A percentile compares a stretch with the other conserved stretches of the same genome.
These are phyloP conservation scores for Aethes cnicana DNA, from an alignment of 2,888 invertebrate species.

Conservation along the genomic window DNA sequence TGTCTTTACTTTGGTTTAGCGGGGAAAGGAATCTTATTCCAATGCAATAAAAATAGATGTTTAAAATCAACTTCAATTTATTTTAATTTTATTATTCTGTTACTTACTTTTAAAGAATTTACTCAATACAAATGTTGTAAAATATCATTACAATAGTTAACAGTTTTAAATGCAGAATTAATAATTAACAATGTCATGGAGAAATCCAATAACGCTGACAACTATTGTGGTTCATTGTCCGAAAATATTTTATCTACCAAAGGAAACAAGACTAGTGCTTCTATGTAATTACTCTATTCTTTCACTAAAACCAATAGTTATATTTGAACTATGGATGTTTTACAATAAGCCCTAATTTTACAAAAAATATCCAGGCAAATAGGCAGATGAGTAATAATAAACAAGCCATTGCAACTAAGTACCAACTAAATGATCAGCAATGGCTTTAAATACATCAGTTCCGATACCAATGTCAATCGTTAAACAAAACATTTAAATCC, in stretches of 20 bases:
- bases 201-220: constrained; percentile 53
- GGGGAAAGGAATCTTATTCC: background rate
- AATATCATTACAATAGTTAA: constrained; percentile 78
- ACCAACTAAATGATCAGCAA: constrained; percentile 25
- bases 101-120: constrained; percentile 69
- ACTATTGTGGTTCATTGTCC: constrained; percentile 45
- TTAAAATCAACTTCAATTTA: constrained; percentile 81
- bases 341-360: constrained; percentile 57
- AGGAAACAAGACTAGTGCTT: constrained; percentile 48
- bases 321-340: constrained; percentile 61
- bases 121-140: constrained; percentile 78
- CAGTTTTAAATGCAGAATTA: constrained; percentile 79
- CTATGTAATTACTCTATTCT: constrained; percentile 49
- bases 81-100: constrained; percentile 72
- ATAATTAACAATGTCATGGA: constrained; percentile 76
- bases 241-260: constrained; percentile 42
- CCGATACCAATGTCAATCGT: constrained; percentile 47
- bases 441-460: constrained; percentile 45
- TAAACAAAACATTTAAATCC: constrained; percentile 50
- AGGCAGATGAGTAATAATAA: constrained; percentile 59
- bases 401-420: constrained; percentile 42
- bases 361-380: constrained; percentile 70
- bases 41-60: constrained; percentile 44
- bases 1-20: too few relatives aligned
- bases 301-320: constrained; percentile 54